Percentiles rank a stretch among this genome's conserved stretches.
Evolutionary conservation across 2,797 vertebrate genomes (phyloP).

Genomic region (Petrocephalus sullivani): DNA sequence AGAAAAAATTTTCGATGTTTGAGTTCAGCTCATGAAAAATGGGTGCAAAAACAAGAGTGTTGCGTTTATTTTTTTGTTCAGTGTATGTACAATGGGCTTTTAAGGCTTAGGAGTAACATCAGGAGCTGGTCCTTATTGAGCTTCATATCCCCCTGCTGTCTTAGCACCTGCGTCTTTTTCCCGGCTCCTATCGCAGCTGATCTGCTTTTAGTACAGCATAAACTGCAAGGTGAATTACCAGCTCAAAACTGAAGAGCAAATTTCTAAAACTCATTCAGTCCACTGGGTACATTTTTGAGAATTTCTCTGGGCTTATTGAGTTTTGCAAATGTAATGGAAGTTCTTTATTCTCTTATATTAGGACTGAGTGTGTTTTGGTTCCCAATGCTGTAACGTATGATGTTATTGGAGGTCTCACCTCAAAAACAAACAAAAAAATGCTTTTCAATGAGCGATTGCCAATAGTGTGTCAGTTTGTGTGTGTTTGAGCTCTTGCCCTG

Average conservation of each 20-base stretch:
- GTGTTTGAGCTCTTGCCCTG: not conserved
- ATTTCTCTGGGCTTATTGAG: too few species aligned
- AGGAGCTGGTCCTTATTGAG: not conserved
- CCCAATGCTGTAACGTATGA: not conserved
- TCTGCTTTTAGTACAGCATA: not conserved
- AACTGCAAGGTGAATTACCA: not conserved
- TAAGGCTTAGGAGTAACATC: not conserved
- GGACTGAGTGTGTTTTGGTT: too few species aligned
- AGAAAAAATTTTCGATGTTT: too few species aligned
- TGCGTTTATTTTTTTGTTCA: too few species aligned
- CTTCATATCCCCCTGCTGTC: not conserved
- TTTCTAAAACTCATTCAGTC: not conserved
- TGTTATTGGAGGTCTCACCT: not conserved
- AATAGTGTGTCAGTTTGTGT: not conserved
- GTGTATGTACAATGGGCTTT: not conserved
- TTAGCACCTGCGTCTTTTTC: not conserved
- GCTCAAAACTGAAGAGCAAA: not conserved
- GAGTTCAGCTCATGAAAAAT: too few species aligned
- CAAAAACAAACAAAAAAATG: not conserved
- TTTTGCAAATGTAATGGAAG: too few species aligned
- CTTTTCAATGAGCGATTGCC: not conserved
- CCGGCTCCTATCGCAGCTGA: not conserved
- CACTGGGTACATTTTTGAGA: too few species aligned
- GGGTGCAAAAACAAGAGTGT: too few species aligned
- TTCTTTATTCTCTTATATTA: too few species aligned